Conservation (phyloP, 2,113 vertebrate genomes). For the Datnioides undecimradiatus region DNA sequence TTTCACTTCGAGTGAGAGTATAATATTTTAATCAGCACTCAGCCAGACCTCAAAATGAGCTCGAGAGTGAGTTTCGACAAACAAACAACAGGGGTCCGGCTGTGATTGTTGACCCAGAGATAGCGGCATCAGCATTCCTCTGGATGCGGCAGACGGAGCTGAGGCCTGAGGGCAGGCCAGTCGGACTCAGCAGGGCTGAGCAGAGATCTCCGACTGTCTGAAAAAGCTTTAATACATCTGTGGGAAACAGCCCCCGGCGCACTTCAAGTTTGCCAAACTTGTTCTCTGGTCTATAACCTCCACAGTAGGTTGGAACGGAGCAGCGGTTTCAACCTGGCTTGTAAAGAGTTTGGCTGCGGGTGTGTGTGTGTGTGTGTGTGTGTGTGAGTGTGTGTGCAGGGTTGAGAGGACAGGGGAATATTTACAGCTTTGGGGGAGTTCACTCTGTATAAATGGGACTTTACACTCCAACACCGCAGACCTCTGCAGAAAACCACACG, state of each 20-base stretch:
- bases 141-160: constrained; percentile 40
- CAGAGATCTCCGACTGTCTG: constrained; percentile 46
- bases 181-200: constrained; percentile 37
- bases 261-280: constrained; percentile 81
- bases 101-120: constrained; percentile 57
- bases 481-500: constrained; percentile 45
- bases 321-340: constrained; percentile 60
- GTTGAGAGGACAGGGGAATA: constrained; percentile 60
- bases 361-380: no score
- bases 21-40: constrained; percentile 58
- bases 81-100: constrained; percentile 53
- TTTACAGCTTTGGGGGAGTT: constrained; percentile 77
- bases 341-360: constrained; percentile 34
- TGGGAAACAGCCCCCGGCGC: constrained; percentile 59
- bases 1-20: constrained; percentile 41
- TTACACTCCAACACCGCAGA: constrained; percentile 56
- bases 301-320: constrained; percentile 76
- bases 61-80: constrained; percentile 39
- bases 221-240: constrained; percentile 55
- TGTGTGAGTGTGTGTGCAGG: constrained; percentile 60
- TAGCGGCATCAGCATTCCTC: constrained; percentile 60
- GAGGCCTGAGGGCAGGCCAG: constrained; percentile 39
- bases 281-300: constrained; percentile 81
- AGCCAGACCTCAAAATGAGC: constrained; percentile 40
- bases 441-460: constrained; percentile 76